These are phyloP conservation scores for Tachuris rubrigastra DNA, from an alignment of 2,113 vertebrate species.

Conservation along the genomic window DNA sequence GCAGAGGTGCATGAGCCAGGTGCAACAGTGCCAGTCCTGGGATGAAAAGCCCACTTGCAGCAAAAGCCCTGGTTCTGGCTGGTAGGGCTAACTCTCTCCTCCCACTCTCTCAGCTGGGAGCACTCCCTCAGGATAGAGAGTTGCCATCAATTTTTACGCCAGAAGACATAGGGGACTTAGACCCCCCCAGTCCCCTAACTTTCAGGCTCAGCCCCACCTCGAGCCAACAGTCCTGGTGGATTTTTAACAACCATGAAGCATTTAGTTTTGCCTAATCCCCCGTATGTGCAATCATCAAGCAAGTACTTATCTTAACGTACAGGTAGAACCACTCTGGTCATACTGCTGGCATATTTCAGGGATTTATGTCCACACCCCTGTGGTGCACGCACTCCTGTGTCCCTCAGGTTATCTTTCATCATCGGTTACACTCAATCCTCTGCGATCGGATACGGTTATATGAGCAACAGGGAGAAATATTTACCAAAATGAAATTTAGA, in stretches of 20 bases:
- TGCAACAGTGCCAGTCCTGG: background rate
- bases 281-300: background rate
- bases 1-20: background rate
- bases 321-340: slow-evolving; percentile 11
- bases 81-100: background rate
- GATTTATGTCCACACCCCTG: slow-evolving; percentile 38
- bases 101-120: background rate
- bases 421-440: background rate
- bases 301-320: slow-evolving; percentile 27
- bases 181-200: accelerated
- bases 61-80: background rate
- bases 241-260: background rate
- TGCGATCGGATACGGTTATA: background rate
- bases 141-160: background rate
- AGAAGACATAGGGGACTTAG: background rate
- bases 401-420: slow-evolving; percentile 24
- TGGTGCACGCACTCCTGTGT: background rate
- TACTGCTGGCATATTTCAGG: background rate
- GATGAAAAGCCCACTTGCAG: background rate
- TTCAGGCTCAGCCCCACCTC: background rate
- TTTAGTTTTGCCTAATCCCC: background rate
- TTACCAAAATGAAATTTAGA: slow-evolving; percentile 10
- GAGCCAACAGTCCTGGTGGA: background rate
- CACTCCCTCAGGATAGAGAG: accelerated
- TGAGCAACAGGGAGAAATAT: slow-evolving; percentile 24